Percentiles rank a stretch among this genome's conserved stretches.
Conservation (phyloP, 2,113 vertebrate genomes). For the Spea bombifrons region DNA sequence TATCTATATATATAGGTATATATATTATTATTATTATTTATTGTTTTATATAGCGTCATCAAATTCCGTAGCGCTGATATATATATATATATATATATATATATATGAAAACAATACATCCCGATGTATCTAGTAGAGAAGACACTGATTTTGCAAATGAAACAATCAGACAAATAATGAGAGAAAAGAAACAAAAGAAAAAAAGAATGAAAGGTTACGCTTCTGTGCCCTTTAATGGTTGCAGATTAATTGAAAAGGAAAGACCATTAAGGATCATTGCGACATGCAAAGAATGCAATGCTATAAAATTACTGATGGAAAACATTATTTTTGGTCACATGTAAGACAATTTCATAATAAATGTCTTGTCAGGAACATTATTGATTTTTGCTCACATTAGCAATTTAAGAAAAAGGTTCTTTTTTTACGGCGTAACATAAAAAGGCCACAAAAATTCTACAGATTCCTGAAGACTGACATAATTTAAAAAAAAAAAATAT, state of each 20-base stretch:
- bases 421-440: constrained; percentile 8
- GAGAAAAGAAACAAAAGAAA: background rate
- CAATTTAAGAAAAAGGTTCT: constrained; percentile 40
- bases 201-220: background rate
- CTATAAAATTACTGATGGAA: constrained; percentile 37
- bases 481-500: background rate
- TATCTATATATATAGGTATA: too few species aligned
- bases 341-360: constrained; percentile 46
- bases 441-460: background rate
- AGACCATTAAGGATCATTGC: constrained; percentile 12
- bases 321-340: constrained; percentile 47
- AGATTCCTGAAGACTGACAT: too few species aligned
- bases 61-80: too few species aligned
- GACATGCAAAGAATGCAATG: constrained; percentile 10
- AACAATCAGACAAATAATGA: background rate
- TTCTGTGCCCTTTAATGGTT: background rate
- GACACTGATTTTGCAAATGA: too few species aligned
- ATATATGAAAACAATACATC: too few species aligned
- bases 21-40: background rate
- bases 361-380: constrained; percentile 46
- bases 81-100: background rate
- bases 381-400: constrained; percentile 48
- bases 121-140: too few species aligned
- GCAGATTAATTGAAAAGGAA: constrained; percentile 10
- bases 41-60: too few species aligned